Conservation (phyloP, 2,888 invertebrate genomes). For the Sminthurinus aureus region DNA sequence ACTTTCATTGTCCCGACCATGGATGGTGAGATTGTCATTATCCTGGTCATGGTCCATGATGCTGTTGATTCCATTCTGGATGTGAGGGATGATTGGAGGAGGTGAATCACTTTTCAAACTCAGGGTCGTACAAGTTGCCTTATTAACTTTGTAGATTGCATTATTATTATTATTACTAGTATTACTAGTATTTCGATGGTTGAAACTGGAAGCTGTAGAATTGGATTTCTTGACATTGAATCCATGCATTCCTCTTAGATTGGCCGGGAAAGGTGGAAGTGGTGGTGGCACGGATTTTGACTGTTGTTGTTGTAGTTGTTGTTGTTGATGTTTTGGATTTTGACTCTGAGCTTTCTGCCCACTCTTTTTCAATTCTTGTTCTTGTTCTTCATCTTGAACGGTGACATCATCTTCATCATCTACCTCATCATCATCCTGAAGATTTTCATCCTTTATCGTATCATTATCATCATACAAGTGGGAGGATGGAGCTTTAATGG, state of each 20-base stretch:
- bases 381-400: too few species aligned
- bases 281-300: constrained; percentile 40
- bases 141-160: constrained; percentile 10
- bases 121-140: constrained; percentile 16
- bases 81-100: neutral
- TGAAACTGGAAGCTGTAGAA: neutral
- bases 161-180: neutral
- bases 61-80: neutral
- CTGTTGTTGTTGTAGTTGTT: neutral
- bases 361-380: neutral
- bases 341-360: neutral
- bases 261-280: constrained; percentile 42
- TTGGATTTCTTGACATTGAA: constrained; percentile 17
- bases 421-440: neutral
- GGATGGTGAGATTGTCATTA: neutral
- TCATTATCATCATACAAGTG: constrained; percentile 43
- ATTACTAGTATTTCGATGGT: neutral
- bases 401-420: too few species aligned
- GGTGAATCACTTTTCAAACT: constrained; percentile 28
- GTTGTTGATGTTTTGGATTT: constrained; percentile 13
- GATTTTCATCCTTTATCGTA: constrained; percentile 29
- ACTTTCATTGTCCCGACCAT: constrained; percentile 65
- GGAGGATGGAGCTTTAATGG: constrained; percentile 11
- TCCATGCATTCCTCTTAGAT: constrained; percentile 19
- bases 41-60: constrained; percentile 10